Percentiles rank a stretch among this genome's conserved stretches.
phyloP scores from a whole-genome alignment of 1,140 invertebrate genomes.

The Rhopalosiphum padi region DNA sequence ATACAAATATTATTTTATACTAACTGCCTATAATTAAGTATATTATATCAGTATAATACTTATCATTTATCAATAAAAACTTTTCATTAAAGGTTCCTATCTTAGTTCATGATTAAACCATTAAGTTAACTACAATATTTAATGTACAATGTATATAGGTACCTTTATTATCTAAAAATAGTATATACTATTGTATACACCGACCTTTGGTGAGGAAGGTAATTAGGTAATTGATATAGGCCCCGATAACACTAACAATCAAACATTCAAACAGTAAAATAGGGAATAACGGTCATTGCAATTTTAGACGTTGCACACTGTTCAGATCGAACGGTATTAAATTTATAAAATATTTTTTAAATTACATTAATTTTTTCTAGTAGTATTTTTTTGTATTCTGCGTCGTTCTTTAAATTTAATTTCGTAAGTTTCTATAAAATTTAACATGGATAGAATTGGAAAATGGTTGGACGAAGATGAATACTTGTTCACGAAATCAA shows the following conservation, averaged over 20 bases:
- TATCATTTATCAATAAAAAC: not conserved
- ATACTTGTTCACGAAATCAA: conserved; percentile 49
- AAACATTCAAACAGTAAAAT: not conserved
- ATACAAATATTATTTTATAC: not conserved
- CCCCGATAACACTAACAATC: not conserved
- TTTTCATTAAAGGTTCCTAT: not conserved
- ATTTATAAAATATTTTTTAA: not conserved
- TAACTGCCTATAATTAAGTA: not conserved
- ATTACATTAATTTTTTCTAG: not conserved
- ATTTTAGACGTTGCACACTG: not conserved
- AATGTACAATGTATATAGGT: not conserved
- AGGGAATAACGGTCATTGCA: not conserved
- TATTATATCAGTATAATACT: not conserved
- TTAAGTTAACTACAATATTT: not conserved
- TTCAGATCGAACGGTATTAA: not conserved
- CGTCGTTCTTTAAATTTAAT: not conserved
- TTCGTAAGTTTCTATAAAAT: not conserved
- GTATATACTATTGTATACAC: not conserved
- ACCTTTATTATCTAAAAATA: not conserved
- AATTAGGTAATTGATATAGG: not conserved
- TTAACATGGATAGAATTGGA: conserved; percentile 10
- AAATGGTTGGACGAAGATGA: conserved; percentile 41
- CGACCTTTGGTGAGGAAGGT: not conserved
- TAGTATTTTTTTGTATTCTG: not conserved
- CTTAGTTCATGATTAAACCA: not conserved